Evolutionary conservation across 2,113 vertebrate species (phyloP), one percentile per base, ranked within the genome.

Genomic region (Aix galericulata): DNA sequence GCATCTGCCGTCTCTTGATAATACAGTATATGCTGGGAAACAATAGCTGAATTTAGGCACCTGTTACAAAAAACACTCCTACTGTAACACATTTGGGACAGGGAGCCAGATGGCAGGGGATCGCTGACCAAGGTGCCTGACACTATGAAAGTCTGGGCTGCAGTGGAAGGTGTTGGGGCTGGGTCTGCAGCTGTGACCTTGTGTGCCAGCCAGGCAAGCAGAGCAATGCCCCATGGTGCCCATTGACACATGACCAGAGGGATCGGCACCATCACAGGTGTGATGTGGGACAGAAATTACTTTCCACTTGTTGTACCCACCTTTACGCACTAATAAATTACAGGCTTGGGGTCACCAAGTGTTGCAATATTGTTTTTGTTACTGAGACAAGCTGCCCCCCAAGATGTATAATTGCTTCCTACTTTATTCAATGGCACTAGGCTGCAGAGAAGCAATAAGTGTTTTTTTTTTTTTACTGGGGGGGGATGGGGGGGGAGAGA

Each of bases 141-240:
- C 23, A 23, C 11, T 11, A 3, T 71, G n/a, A 62, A 76, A 71
- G 20, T 23, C 27, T 40, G 34, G 2, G 38, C 20, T 27, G 21
- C 2, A 1, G 25, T 29, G 34, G 26, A 42, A 29, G 4, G 29
- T 13, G 3, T 9, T 64, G 10, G 7, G 11, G 1, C 12, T 17
- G n/a, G 11, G 5, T 3, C 58, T 13, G 22, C 55, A 69, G 36
- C 60, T 50, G 27, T 27, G 23, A 52, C 27, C 27, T 9, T 22
- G 31, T 9, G 14, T 0, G 2, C 20, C 90, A 75, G 22, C 8
- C 22, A 8, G 31, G 26, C 44, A 82, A 81, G 44, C 2, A 34
- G 32, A 56, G 9, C 0, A 0, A n/a, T 1, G 11, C 2, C 68
- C 23, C 13, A 11, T 40, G 15, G 7, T 8, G n/a, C 53, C 60